A percentile compares a stretch with the other conserved stretches of the same genome.
phyloP scores from a whole-genome alignment of 2,888 invertebrate genomes.

The Arenicola marina region DNA sequence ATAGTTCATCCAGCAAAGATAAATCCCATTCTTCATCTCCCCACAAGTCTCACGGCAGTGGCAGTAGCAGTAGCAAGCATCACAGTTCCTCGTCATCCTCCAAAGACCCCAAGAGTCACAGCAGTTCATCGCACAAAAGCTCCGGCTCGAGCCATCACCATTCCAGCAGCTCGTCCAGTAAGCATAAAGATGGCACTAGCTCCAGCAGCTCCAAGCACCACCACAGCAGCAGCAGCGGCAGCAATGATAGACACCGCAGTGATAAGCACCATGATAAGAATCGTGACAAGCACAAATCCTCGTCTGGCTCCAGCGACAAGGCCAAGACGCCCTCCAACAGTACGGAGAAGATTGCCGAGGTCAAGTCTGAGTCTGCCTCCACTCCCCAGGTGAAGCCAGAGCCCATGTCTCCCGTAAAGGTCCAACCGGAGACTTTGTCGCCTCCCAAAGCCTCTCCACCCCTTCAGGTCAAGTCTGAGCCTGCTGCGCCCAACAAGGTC shows the following conservation, averaged over 20 bases:
- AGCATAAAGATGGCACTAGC: constrained; percentile 12
- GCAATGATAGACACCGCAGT: constrained; percentile 13
- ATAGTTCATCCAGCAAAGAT: constrained; percentile 10
- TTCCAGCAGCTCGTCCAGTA: background rate
- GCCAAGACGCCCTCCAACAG: constrained; percentile 16
- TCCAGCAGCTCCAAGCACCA: constrained; percentile 18
- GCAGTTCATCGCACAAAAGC: constrained; percentile 4
- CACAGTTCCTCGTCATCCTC: constrained; percentile 14
- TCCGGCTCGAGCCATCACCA: background rate
- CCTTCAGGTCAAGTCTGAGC: constrained; percentile 3
- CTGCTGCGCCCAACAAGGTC: constrained; percentile 5
- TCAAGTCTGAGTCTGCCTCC: constrained; percentile 2
- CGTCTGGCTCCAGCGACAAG: background rate
- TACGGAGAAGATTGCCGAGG: constrained; percentile 13
- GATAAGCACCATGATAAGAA: background rate
- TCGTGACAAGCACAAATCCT: constrained; percentile 12
- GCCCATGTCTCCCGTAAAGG: too few relatives aligned
- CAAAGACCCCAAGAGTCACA: constrained; percentile 4
- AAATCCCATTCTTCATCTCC: constrained; percentile 7
- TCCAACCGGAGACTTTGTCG: background rate
- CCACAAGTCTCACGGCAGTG: background rate
- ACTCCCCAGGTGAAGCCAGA: background rate
- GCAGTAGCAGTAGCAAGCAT: background rate
- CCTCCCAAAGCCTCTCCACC: background rate
- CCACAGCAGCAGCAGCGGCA: constrained; percentile 22